Base-by-base conservation (phyloP, 2,113 vertebrate genomes). In the Pipa parva region DNA sequence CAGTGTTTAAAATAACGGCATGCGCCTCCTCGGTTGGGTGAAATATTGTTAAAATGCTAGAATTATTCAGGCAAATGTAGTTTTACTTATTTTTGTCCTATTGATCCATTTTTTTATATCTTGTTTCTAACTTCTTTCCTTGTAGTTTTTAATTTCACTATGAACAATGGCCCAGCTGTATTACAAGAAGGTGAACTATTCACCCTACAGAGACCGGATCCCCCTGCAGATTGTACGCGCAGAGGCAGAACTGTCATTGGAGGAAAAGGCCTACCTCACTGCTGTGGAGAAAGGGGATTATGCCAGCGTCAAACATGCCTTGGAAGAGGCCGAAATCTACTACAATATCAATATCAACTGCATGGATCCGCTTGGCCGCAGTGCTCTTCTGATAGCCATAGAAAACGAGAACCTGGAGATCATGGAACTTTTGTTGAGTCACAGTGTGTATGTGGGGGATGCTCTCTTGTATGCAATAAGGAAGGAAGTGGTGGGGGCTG, bases 281-380 rank as follows among this genome's bases (percentile, higher is more conserved):
- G 95, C 95, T 0, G 96, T 99, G 72, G 95, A 99, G 84, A 99
- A 97, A 75, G 96, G 97, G 3, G 97, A 99, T 87, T 98, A 97
- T 39, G 95, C 94, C 24, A 94, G 92, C 0, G 95, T 99, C 58
- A 95, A 98, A 63, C 92, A 93, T 20, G 95, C 93, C 26, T 78
- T 99, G 1, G 91, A 93, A 8, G 95, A 98, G 86, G 95, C 95
- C 0, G 94, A 97, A 80, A 95, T 98, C 78, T 98, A 98, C 81
- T 97, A 97, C 86, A 98, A 98, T 87, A 96, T 99, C 87, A 96
- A 98, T 64, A 91, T 98, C 50, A 98, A 98, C 86, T 99, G 97
- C 29, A 91, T 97, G 87, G 97, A 99, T 84, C 95, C 97, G 18
- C 85, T 99, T 61, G 97, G 97, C 31, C 93, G 97, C 76, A 97